Conservation (phyloP, 2,113 vertebrate species). For the Prionailurus bengalensis region DNA sequence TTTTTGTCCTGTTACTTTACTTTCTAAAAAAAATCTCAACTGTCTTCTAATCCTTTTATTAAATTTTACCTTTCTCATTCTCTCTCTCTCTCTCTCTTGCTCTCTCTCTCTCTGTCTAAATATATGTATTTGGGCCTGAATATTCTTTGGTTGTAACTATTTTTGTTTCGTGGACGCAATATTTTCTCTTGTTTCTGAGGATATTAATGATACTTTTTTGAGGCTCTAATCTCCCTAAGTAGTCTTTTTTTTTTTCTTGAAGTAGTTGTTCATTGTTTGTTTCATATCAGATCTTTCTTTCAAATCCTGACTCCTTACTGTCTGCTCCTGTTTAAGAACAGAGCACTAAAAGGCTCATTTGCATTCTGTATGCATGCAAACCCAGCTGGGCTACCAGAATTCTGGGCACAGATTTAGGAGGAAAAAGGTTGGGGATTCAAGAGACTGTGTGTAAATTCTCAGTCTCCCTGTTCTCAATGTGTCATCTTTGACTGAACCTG, state of each 20-base stretch:
- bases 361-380: background rate
- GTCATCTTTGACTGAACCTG: background rate
- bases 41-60: background rate
- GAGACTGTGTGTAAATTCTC: background rate
- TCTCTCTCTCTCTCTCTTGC: background rate
- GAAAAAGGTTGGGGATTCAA: background rate
- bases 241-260: background rate
- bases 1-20: background rate
- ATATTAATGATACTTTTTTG: background rate
- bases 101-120: too few relatives aligned
- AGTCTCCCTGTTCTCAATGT: background rate
- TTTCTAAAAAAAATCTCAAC: background rate
- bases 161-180: background rate
- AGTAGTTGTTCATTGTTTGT: background rate
- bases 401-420: background rate
- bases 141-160: background rate
- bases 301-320: background rate
- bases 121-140: background rate
- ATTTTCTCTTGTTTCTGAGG: background rate
- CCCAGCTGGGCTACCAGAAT: background rate
- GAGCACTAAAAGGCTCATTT: background rate
- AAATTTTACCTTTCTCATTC: background rate
- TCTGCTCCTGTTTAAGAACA: background rate
- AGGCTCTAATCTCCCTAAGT: background rate
- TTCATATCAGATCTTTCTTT: background rate